These are phyloP conservation scores for Schizopygopsis pylzovi DNA, from an alignment of 2,797 vertebrate genomes.

Conservation along the genomic window DNA sequence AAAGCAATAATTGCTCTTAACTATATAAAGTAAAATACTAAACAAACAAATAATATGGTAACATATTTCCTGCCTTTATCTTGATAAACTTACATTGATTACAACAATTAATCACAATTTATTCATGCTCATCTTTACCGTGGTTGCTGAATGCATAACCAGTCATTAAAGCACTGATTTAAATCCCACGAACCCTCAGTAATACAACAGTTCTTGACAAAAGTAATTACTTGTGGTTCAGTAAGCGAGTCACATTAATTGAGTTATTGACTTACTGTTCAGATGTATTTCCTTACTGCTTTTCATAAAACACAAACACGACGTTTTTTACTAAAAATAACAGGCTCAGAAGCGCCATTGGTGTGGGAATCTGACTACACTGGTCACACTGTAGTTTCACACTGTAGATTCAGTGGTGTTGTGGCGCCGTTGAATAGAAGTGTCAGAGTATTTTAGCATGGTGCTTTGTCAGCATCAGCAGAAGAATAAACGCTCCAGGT, in stretches of 20 bases:
- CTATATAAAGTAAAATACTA: not conserved
- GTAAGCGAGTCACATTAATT: not conserved
- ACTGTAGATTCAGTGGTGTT: slow-evolving; percentile 21
- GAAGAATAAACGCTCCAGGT: not conserved
- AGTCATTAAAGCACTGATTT: not conserved
- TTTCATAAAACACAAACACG: not conserved
- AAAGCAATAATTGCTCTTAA: not conserved
- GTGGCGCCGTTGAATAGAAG: not conserved
- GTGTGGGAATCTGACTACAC: not conserved
- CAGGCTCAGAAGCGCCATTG: not conserved
- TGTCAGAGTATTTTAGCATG: slow-evolving; percentile 8
- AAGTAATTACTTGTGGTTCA: not conserved
- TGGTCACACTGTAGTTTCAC: slow-evolving; percentile 11
- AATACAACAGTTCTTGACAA: not conserved
- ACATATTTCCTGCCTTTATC: not conserved
- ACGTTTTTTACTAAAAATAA: not conserved
- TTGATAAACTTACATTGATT: not conserved
- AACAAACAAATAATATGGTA: not conserved
- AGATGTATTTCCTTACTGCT: not conserved
- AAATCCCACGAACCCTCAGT: not conserved
- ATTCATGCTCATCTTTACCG: not conserved
- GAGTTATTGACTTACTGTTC: not conserved
- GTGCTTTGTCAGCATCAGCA: slow-evolving; percentile 5
- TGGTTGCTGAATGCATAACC: not conserved
- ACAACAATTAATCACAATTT: not conserved